Evolutionary conservation across 2,113 vertebrate species (phyloP).

Genomic region (Capreolus pygargus): DNA sequence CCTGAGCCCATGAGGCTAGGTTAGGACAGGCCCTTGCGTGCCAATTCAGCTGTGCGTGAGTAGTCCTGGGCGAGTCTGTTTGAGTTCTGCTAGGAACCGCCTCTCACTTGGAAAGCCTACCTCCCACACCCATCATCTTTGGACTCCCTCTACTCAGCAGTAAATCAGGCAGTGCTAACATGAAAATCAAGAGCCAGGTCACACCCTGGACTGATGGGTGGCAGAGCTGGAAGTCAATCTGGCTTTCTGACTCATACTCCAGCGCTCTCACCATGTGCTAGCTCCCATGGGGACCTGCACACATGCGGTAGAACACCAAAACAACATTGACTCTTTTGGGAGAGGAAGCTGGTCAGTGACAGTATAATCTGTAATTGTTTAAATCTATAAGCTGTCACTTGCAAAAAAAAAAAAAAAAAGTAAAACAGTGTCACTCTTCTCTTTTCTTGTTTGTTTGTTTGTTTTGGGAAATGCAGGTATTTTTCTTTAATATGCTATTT

Average conservation of each 20-base stretch:
- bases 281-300: not conserved
- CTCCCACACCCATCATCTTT: not conserved
- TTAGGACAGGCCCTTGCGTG: not conserved
- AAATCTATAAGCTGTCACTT: not conserved
- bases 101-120: not conserved
- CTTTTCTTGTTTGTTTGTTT: not conserved
- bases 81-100: too few species aligned
- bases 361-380: not conserved
- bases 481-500: not conserved
- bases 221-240: not conserved
- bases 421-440: not conserved
- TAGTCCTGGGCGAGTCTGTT: not conserved
- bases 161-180: not conserved
- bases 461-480: not conserved
- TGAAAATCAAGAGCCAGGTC: not conserved
- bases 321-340: not conserved
- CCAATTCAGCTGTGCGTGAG: not conserved
- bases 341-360: not conserved
- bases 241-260: not conserved
- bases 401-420: not conserved
- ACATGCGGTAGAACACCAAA: not conserved
- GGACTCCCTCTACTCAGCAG: not conserved
- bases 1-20: not conserved
- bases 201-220: not conserved
- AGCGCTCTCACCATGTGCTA: not conserved